A percentile compares a stretch with the other conserved stretches of the same genome.
Evolutionary conservation across 2,888 invertebrate genomes (phyloP).

Genomic region (Rhagium mordax): DNA sequence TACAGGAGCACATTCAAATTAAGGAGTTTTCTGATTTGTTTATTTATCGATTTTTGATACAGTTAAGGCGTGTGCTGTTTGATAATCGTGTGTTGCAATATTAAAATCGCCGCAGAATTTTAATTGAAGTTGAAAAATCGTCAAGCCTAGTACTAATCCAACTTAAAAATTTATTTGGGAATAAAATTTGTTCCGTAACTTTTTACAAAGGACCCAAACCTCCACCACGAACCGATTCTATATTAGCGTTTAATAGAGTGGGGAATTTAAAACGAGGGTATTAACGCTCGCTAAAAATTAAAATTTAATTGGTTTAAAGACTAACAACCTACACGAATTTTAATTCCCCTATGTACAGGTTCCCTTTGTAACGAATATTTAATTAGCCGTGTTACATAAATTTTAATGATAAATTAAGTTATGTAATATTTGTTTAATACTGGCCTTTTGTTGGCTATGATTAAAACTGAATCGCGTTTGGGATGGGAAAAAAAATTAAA

Average conservation of each 20-base stretch:
- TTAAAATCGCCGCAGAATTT: background rate
- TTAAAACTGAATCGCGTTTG: background rate
- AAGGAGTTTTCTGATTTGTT: too few relatives aligned
- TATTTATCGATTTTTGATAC: too few relatives aligned
- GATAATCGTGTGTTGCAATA: too few relatives aligned
- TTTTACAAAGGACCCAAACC: background rate
- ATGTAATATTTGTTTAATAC: conserved; percentile 25
- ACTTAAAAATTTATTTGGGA: conserved; percentile 30
- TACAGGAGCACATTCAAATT: too few relatives aligned
- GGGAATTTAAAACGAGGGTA: conserved; percentile 43
- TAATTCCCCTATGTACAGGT: conserved; percentile 33
- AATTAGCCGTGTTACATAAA: conserved; percentile 27
- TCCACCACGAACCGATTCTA: conserved; percentile 32
- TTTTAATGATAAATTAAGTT: conserved; percentile 28
- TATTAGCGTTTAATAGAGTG: conserved; percentile 44
- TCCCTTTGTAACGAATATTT: conserved; percentile 43
- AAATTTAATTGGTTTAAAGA: conserved; percentile 48
- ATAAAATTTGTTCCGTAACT: conserved; percentile 25
- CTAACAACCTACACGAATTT: conserved; percentile 36
- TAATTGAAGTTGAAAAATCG: background rate
- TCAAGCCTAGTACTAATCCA: background rate
- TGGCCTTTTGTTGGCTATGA: background rate
- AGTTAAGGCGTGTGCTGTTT: too few relatives aligned
- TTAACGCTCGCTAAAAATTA: conserved; percentile 44
- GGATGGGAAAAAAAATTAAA: conserved; percentile 7